phyloP scores from a whole-genome alignment of 2,113 vertebrate genomes.

The Spilogale gracilis region DNA sequence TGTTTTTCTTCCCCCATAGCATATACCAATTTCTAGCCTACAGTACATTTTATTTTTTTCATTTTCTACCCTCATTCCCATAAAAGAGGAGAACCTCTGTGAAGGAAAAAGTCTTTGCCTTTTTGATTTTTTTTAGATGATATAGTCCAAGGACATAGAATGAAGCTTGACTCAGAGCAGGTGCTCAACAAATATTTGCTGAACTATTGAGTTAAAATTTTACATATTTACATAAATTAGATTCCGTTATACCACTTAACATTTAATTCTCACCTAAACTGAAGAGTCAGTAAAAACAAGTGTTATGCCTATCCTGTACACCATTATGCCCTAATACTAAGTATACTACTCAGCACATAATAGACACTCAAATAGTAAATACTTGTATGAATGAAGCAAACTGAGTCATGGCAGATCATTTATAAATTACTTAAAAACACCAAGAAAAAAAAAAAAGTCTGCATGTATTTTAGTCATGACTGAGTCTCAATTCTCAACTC shows the following conservation, averaged over 20 bases:
- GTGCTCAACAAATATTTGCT: conserved; percentile 8
- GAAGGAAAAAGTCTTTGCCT: background rate
- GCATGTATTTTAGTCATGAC: background rate
- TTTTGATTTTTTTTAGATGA: background rate
- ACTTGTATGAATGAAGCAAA: background rate
- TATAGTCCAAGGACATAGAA: background rate
- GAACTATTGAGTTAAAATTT: background rate
- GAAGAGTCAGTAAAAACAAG: background rate
- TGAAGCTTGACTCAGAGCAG: background rate
- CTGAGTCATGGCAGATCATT: background rate
- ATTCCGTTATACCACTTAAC: background rate
- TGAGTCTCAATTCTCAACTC: background rate
- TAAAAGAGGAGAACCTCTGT: background rate
- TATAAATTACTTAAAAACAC: background rate
- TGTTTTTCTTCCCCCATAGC: background rate
- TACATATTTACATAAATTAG: background rate
- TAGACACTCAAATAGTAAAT: background rate
- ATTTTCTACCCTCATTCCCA: background rate
- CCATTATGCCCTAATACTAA: background rate
- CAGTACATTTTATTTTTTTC: background rate
- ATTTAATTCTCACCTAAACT: background rate
- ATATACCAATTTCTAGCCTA: background rate
- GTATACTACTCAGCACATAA: background rate
- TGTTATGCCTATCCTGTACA: background rate
- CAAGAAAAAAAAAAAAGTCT: background rate